phyloP scores from a whole-genome alignment of 2,888 invertebrate species.

The Baronia brevicornis region DNA sequence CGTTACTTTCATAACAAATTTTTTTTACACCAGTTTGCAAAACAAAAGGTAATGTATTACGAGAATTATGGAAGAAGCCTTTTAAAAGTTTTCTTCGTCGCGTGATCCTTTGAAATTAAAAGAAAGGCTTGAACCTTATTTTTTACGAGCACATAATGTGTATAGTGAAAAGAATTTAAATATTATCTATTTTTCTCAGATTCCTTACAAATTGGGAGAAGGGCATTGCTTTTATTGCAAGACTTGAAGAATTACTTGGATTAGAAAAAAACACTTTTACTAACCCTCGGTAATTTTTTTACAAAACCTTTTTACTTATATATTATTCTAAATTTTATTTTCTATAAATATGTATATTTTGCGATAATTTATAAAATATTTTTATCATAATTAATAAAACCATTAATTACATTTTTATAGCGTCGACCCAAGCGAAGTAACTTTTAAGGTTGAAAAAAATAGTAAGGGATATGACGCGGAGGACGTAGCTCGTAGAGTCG shows the following conservation, averaged over 20 bases:
- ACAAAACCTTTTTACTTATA: too few relatives aligned
- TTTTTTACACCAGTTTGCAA: too few relatives aligned
- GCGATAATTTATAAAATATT: neutral
- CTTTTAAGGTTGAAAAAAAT: slow-evolving; percentile 82
- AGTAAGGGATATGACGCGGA: slow-evolving; percentile 79
- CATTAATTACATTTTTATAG: slow-evolving; percentile 56
- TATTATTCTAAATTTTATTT: too few relatives aligned
- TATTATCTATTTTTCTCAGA: slow-evolving; percentile 27
- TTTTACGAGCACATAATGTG: too few relatives aligned
- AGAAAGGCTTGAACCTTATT: too few relatives aligned
- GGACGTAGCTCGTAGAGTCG: slow-evolving; percentile 79
- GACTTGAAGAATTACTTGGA: slow-evolving; percentile 81
- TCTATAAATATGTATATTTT: too few relatives aligned
- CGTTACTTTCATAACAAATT: too few relatives aligned
- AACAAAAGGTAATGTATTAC: too few relatives aligned
- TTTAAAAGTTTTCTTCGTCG: too few relatives aligned
- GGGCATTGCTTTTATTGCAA: slow-evolving; percentile 82
- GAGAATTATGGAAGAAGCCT: too few relatives aligned
- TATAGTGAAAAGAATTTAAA: too few relatives aligned
- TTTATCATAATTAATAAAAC: slow-evolving; percentile 6
- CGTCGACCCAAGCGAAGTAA: slow-evolving; percentile 84
- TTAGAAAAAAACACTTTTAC: slow-evolving; percentile 78
- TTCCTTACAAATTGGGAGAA: slow-evolving; percentile 79
- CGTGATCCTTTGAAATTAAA: too few relatives aligned
- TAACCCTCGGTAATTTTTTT: slow-evolving; percentile 76